Evolutionary conservation across 2,888 invertebrate genomes (phyloP).

Genomic region (Electrophaes corylata): DNA sequence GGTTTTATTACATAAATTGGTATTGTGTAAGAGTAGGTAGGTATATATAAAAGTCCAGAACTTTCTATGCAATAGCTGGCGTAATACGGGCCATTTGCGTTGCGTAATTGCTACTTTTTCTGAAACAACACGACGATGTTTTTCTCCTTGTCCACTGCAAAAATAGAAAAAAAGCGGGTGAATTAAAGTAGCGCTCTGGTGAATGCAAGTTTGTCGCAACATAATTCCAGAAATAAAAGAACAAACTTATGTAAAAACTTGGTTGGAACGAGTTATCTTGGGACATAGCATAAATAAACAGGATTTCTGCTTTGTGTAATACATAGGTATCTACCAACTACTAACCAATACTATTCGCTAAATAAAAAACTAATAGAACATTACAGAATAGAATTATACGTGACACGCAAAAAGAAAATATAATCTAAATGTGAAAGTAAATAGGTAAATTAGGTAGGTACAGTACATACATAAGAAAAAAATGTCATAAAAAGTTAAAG

Average conservation of each 20-base stretch:
- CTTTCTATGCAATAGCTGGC: slow-evolving; percentile 22
- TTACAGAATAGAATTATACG: no score
- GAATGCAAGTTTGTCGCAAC: slow-evolving; percentile 23
- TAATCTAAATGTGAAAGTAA: no score
- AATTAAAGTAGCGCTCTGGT: slow-evolving; percentile 27
- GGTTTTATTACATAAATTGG: slow-evolving; percentile 1
- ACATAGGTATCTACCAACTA: no score
- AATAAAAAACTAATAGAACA: no score
- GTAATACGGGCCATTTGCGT: slow-evolving; percentile 46
- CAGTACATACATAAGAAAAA: no score
- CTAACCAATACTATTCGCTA: no score
- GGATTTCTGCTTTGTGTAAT: no score
- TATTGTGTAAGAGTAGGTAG: no score
- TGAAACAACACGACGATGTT: slow-evolving; percentile 31
- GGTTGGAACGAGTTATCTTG: slow-evolving; percentile 17
- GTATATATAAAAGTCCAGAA: no score
- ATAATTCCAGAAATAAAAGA: slow-evolving; percentile 24
- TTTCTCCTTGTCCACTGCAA: slow-evolving; percentile 27
- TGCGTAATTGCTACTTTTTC: slow-evolving; percentile 50
- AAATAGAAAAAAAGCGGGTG: slow-evolving; percentile 19
- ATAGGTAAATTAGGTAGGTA: no score
- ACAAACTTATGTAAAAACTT: slow-evolving; percentile 12
- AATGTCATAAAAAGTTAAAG: no score
- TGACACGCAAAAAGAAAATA: no score
- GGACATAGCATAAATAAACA: neutral